Evolutionary conservation across 2,113 vertebrate genomes (phyloP).

Genomic region (Scopus umbretta): DNA sequence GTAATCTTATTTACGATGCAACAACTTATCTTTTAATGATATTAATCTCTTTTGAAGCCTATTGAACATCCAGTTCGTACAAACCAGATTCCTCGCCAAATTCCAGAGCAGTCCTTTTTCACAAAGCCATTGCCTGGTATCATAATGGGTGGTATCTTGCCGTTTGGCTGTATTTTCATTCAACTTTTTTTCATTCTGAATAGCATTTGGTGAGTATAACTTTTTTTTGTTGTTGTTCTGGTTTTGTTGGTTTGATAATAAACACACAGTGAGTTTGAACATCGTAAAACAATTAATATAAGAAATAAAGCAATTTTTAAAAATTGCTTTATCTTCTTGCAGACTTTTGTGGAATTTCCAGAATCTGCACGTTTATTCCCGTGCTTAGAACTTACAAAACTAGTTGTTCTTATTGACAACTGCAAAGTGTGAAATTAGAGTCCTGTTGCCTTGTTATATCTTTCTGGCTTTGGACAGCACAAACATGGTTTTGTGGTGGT

Average conservation of each 20-base stretch:
- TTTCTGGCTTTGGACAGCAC: background rate
- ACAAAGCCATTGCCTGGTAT: slow-evolving; percentile 84
- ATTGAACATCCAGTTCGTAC: slow-evolving; percentile 86
- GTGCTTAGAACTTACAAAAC: background rate
- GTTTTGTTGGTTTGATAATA: background rate
- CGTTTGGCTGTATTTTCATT: slow-evolving; percentile 92
- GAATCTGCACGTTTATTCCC: background rate
- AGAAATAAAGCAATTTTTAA: background rate
- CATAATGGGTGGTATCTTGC: slow-evolving; percentile 87
- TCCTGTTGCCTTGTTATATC: background rate
- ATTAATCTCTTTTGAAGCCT: slow-evolving; percentile 60
- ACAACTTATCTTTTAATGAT: background rate
- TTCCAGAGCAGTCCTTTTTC: slow-evolving; percentile 86
- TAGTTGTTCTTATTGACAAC: background rate
- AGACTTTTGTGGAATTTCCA: background rate
- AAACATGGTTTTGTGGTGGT: background rate
- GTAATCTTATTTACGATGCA: background rate
- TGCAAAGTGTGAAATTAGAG: background rate
- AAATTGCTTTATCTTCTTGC: background rate
- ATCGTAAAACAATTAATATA: background rate
- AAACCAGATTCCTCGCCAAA: slow-evolving; percentile 85
- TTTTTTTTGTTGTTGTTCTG: background rate
- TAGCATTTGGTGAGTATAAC: slow-evolving; percentile 84
- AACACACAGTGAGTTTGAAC: background rate
- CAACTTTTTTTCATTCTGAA: slow-evolving; percentile 94